These are phyloP conservation scores for Trilocha varians DNA, from an alignment of 2,888 invertebrate genomes.

Conservation along the genomic window DNA sequence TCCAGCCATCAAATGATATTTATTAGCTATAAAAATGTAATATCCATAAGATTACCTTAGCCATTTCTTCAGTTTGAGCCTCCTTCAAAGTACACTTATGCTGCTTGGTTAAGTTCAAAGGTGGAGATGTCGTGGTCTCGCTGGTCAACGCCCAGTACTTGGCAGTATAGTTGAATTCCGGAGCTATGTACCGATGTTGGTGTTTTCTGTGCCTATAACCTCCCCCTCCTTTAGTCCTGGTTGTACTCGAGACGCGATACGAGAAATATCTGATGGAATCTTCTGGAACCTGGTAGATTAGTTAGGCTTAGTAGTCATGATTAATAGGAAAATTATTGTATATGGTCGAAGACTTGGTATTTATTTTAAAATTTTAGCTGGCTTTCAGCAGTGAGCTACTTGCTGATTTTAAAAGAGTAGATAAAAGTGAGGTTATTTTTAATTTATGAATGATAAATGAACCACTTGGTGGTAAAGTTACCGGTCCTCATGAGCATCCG, in stretches of 20 bases:
- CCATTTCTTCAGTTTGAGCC: slow-evolving; percentile 54
- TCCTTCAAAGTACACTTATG: slow-evolving; percentile 61
- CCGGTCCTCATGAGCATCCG: too few species aligned
- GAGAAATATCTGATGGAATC: slow-evolving; percentile 59
- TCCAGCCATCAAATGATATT: too few species aligned
- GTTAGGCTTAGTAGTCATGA: too few species aligned
- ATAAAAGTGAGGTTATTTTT: too few species aligned
- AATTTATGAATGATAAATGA: too few species aligned
- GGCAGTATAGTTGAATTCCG: slow-evolving; percentile 62
- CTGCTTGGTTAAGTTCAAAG: slow-evolving; percentile 42
- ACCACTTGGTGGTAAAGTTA: too few species aligned
- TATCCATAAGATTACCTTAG: slow-evolving; percentile 34
- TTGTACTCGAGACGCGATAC: slow-evolving; percentile 62
- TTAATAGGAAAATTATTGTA: too few species aligned
- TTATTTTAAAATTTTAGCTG: too few species aligned
- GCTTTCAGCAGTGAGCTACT: too few species aligned
- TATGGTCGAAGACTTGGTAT: too few species aligned
- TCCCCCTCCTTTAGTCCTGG: slow-evolving; percentile 58
- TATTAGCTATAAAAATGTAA: neutral
- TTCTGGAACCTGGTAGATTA: slow-evolving; percentile 53
- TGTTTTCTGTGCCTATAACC: slow-evolving; percentile 57
- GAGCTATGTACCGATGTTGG: slow-evolving; percentile 62
- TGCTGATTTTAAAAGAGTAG: too few species aligned
- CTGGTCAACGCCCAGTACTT: slow-evolving; percentile 65
- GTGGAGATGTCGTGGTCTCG: slow-evolving; percentile 49